A percentile compares a stretch with the other conserved stretches of the same genome.
phyloP scores from a whole-genome alignment of 2,113 vertebrate genomes.

The Hyaena hyaena region DNA sequence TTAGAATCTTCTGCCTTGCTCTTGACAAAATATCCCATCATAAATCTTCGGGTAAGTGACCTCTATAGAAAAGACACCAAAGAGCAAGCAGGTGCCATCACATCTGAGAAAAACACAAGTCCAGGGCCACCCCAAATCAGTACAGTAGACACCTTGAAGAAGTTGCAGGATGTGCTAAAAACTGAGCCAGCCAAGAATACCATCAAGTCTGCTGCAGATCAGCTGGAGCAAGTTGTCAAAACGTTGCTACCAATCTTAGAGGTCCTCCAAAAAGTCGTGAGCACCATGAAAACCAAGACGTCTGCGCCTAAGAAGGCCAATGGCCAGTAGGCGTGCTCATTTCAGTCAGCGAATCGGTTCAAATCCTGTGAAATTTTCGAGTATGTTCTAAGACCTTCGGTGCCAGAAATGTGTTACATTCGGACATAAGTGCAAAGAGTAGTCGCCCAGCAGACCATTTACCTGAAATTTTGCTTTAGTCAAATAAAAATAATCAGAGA shows the following conservation, averaged over 20 bases:
- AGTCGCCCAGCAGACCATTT: neutral
- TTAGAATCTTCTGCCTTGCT: slow-evolving; percentile 72
- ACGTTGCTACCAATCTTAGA: slow-evolving; percentile 68
- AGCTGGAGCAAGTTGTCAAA: slow-evolving; percentile 71
- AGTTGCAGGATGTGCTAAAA: slow-evolving; percentile 45
- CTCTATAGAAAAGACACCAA: slow-evolving; percentile 63
- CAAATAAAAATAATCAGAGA: slow-evolving; percentile 48
- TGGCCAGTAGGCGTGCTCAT: slow-evolving; percentile 34
- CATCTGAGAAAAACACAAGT: slow-evolving; percentile 3
- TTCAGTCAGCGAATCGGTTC: slow-evolving; percentile 55
- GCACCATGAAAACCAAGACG: slow-evolving; percentile 50
- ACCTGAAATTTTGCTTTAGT: slow-evolving; percentile 44
- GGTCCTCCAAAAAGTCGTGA: slow-evolving; percentile 64
- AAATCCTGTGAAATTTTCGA: neutral
- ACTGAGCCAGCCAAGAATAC: slow-evolving; percentile 39
- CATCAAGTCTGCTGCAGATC: slow-evolving; percentile 58
- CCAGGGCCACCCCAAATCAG: slow-evolving; percentile 34
- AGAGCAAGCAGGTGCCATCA: slow-evolving; percentile 53
- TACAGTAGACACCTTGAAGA: slow-evolving; percentile 6
- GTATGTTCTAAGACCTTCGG: neutral
- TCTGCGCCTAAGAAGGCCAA: neutral
- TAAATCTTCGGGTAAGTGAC: slow-evolving; percentile 77
- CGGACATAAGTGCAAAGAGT: neutral
- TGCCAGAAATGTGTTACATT: neutral
- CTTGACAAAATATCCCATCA: slow-evolving; percentile 65